Percentiles rank a stretch among this genome's conserved stretches.
These are phyloP conservation scores for Campoplex capitator DNA, from an alignment of 2,888 invertebrate species.

Conservation along the genomic window DNA sequence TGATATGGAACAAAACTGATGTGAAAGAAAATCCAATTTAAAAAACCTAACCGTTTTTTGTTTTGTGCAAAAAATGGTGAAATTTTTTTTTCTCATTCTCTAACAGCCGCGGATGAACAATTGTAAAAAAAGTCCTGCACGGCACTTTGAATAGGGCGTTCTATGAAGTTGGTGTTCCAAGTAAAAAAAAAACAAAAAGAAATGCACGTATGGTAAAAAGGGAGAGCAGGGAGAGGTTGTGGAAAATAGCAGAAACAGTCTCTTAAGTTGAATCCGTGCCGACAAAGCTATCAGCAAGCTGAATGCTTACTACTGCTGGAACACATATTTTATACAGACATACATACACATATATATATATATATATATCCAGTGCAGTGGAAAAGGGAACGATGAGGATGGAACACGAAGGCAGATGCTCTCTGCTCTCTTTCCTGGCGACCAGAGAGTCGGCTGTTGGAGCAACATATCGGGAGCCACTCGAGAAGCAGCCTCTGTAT, in stretches of 20 bases:
- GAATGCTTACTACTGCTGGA: conserved; percentile 69
- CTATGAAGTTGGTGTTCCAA: conserved; percentile 14
- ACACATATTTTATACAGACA: conserved; percentile 21
- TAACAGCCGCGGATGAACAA: background rate
- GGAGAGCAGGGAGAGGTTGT: conserved; percentile 6
- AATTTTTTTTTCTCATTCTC: no score
- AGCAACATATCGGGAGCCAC: conserved; percentile 60
- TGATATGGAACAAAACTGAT: no score
- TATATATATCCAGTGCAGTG: background rate
- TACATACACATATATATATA: conserved; percentile 12
- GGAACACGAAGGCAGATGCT: conserved; percentile 59
- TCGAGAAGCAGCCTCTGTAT: conserved; percentile 45
- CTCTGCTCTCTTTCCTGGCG: conserved; percentile 60
- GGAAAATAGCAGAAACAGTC: conserved; percentile 68
- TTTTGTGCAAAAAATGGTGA: no score
- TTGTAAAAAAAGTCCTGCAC: background rate
- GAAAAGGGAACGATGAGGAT: conserved; percentile 55
- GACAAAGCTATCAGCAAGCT: conserved; percentile 81
- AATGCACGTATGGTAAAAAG: conserved; percentile 6
- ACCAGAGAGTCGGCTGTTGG: conserved; percentile 59
- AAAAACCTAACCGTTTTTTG: background rate
- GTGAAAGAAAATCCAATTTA: background rate
- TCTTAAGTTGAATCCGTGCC: conserved; percentile 77
- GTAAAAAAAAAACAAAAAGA: background rate
- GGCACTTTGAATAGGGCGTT: background rate